phyloP scores from a whole-genome alignment of 2,888 invertebrate genomes.

The Ryuthela nishihirai region DNA sequence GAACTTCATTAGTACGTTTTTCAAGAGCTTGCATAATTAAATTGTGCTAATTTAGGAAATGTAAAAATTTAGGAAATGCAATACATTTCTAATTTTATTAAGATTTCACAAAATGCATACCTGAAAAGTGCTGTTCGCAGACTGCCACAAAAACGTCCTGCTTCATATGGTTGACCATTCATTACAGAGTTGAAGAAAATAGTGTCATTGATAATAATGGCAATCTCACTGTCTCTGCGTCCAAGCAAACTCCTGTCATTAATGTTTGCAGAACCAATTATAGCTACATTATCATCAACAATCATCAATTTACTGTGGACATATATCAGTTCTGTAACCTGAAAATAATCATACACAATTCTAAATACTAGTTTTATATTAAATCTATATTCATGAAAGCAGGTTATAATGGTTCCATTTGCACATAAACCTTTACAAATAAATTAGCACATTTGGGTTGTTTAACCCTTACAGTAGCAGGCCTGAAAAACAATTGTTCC shows the following conservation, averaged over 20 bases:
- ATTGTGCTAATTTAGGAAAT: background rate
- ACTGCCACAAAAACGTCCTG: constrained; percentile 80
- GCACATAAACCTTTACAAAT: too few species aligned
- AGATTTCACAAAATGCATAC: too few species aligned
- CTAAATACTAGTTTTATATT: too few species aligned
- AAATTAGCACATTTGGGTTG: too few species aligned
- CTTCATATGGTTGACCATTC: constrained; percentile 73
- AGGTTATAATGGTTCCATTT: too few species aligned
- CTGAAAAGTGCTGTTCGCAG: constrained; percentile 75
- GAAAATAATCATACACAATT: too few species aligned
- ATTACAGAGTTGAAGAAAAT: constrained; percentile 66
- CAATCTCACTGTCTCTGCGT: constrained; percentile 90
- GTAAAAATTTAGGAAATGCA: background rate
- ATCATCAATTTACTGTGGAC: constrained; percentile 96
- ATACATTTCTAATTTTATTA: background rate
- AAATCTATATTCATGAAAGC: too few species aligned
- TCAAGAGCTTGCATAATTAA: background rate
- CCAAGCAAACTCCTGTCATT: constrained; percentile 95
- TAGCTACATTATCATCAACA: constrained; percentile 80
- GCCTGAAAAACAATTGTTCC: too few species aligned
- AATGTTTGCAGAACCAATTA: constrained; percentile 97
- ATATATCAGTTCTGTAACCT: constrained; percentile 89
- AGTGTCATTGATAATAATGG: constrained; percentile 74
- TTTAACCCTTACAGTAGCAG: too few species aligned
- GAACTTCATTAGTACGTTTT: too few species aligned